Evolutionary conservation across 1,140 invertebrate genomes (phyloP), one percentile per base, ranked within the genome.

Genomic region (Zaprionus camerounensis): DNA sequence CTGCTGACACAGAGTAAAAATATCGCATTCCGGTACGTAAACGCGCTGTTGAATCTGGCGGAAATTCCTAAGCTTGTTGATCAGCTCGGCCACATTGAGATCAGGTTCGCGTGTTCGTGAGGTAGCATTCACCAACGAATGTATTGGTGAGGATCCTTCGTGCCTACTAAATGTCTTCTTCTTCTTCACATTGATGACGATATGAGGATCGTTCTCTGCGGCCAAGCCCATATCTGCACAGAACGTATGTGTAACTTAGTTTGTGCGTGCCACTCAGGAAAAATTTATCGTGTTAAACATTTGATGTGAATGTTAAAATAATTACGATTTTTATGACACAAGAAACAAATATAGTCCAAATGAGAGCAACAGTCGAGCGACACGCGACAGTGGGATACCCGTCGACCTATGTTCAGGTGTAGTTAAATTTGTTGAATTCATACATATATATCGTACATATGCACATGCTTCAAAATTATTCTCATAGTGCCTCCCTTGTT

Each of bases 1-100:
- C 94, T 98, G 98, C 76, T 98, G 94, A 15, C 65, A 73, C n/a
- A 82, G 12, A 7, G 15, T 31, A 0, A 49, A 17, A 3, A 80
- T 24, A 1, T 80, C 75, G 31, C 24, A 22, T 26, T 80, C 78
- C 11, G 17, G 5, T 0, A 80, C 36, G 5, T 51, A 36, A 17
- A 77, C 31, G 22, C 38, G 59, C 24, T 71, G 67, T 57, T 62
- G 20, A 1, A 20, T 20, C 20, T 20, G 20, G 0, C 67, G 62
- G 15, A 79, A 79, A 5, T 11, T 11, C 11, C 20, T 65, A 1
- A 77, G 46, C 24, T 44, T 80, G 11, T 13, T 6, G 5, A 77
- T 77, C 5, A 80, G 20, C 0, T 77, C 74, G 7, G 36, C 17
- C 2, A 76, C 11, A 41, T 68, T 71, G 1, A 66, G 28, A 4